A percentile compares a stretch with the other conserved stretches of the same genome.
phyloP scores from a whole-genome alignment of 2,888 invertebrate genomes.

The Anthrax anthrax region DNA sequence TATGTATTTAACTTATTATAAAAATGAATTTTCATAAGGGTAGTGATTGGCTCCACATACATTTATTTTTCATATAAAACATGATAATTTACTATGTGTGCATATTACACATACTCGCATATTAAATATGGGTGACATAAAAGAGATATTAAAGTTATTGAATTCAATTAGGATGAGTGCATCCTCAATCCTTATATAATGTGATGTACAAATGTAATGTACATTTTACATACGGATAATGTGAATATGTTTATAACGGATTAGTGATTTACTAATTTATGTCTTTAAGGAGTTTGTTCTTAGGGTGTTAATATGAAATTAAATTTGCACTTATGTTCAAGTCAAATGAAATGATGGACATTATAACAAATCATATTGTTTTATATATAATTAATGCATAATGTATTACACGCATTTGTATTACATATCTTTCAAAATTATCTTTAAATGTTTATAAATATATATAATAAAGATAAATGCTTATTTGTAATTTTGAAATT shows the following conservation, averaged over 20 bases:
- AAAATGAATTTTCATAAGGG: neutral
- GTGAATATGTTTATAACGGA: slow-evolving; percentile 9
- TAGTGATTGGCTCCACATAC: slow-evolving; percentile 5
- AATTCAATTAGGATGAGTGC: slow-evolving; percentile 11
- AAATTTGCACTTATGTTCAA: neutral
- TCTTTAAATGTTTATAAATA: no score
- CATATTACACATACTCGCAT: no score
- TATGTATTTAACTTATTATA: neutral
- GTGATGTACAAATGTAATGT: no score
- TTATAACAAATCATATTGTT: neutral
- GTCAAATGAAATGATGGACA: neutral
- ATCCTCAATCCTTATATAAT: slow-evolving; percentile 1
- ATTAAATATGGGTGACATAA: neutral
- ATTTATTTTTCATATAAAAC: neutral
- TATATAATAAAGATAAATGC: no score
- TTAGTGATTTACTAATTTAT: slow-evolving; percentile 2
- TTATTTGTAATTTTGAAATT: no score
- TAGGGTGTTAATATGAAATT: neutral
- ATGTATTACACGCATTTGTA: no score
- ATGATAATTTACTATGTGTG: no score
- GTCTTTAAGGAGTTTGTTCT: neutral
- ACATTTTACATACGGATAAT: neutral
- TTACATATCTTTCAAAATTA: no score
- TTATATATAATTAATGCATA: no score
- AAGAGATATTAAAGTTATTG: slow-evolving; percentile 5